These are phyloP conservation scores for Limnothrissa miodon DNA, from an alignment of 2,113 vertebrate species.

Conservation along the genomic window DNA sequence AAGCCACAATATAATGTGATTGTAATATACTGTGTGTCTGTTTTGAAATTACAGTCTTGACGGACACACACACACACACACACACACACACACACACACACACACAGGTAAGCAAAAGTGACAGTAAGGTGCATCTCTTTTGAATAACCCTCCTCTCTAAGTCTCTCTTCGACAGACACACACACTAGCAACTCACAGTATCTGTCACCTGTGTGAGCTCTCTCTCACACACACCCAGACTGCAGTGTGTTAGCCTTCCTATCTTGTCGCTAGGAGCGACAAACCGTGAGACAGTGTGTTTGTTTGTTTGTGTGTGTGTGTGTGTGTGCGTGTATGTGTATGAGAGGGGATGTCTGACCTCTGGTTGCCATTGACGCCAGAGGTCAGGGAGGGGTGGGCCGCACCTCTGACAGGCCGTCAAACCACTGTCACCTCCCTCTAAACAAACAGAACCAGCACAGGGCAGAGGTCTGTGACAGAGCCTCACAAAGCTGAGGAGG, in stretches of 20 bases:
- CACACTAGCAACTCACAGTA: not conserved
- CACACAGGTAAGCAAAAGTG: not conserved
- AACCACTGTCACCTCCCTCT: not conserved
- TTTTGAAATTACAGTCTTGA: too few relatives aligned
- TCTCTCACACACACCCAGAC: not conserved
- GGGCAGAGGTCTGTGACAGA: not conserved
- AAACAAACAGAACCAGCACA: not conserved
- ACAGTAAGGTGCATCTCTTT: too few relatives aligned
- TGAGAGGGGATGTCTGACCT: not conserved
- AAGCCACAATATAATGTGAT: too few relatives aligned
- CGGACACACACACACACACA: not conserved
- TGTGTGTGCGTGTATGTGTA: not conserved
- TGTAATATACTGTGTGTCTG: too few relatives aligned
- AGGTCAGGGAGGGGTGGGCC: not conserved
- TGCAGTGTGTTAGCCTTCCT: not conserved
- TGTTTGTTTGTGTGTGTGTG: not conserved
- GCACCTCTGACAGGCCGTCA: constrained; percentile 8
- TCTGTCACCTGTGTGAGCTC: not conserved
- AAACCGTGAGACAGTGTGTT: constrained; percentile 6
- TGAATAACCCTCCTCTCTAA: too few relatives aligned
- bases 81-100: not conserved
- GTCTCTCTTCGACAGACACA: too few relatives aligned
- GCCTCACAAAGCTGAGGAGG: not conserved
- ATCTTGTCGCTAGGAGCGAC: not conserved
- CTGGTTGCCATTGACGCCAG: not conserved